Conservation (phyloP, 1,140 invertebrate genomes). For the Drosophila arawakana region DNA sequence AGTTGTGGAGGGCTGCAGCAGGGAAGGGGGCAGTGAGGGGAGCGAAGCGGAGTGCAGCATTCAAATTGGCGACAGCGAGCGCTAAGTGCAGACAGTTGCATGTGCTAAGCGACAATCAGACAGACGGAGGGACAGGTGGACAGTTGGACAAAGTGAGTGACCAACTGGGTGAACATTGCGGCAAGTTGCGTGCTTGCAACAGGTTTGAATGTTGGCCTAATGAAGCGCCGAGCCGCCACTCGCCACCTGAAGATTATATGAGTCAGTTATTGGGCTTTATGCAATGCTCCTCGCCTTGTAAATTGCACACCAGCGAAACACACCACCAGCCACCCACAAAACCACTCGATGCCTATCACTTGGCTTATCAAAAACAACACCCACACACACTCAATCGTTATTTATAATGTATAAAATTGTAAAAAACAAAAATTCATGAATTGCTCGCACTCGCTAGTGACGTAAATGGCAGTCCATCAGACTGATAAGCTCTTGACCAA, state of each 20-base stretch:
- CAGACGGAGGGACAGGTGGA: slow-evolving; percentile 19
- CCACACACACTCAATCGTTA: slow-evolving; percentile 35
- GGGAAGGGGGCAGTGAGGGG: not conserved
- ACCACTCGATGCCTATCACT: slow-evolving; percentile 19
- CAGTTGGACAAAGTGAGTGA: slow-evolving; percentile 15
- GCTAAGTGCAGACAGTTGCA: slow-evolving; percentile 68
- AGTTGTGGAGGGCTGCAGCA: slow-evolving; percentile 1
- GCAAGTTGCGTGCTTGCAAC: slow-evolving; percentile 51
- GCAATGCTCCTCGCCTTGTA: slow-evolving; percentile 45
- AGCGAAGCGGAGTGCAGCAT: slow-evolving; percentile 16
- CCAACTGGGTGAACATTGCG: slow-evolving; percentile 43
- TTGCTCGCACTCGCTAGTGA: slow-evolving; percentile 60
- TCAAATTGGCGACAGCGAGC: slow-evolving; percentile 63
- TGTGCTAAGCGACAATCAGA: slow-evolving; percentile 52
- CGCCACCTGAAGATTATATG: slow-evolving; percentile 34
- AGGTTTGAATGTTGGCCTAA: slow-evolving; percentile 68
- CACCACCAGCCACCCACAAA: slow-evolving; percentile 19
- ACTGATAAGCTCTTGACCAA: slow-evolving; percentile 42
- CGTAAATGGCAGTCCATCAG: slow-evolving; percentile 59
- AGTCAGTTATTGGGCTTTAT: slow-evolving; percentile 62
- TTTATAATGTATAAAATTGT: slow-evolving; percentile 50
- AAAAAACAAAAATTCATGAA: slow-evolving; percentile 57
- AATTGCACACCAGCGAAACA: not conserved
- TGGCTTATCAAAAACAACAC: slow-evolving; percentile 40
- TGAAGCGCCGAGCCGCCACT: slow-evolving; percentile 41